phyloP scores from a whole-genome alignment of 2,888 invertebrate genomes.

The Apomyelois bistriatella region DNA sequence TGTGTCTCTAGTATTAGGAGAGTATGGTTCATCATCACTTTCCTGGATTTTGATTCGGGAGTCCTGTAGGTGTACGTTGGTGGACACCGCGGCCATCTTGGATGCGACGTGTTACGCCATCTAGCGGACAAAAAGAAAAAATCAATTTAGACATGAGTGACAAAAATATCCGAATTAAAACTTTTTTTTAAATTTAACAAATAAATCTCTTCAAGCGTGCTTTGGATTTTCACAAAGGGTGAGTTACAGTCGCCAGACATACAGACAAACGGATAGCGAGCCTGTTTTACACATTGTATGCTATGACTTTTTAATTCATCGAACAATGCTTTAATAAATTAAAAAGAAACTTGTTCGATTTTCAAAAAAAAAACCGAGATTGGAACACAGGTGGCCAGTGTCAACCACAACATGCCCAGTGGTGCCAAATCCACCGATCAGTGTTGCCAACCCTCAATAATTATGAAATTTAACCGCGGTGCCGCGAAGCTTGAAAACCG shows the following conservation, averaged over 20 bases:
- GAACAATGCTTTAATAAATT: too few species aligned
- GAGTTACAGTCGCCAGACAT: too few species aligned
- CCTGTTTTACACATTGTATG: too few species aligned
- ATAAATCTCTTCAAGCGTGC: too few species aligned
- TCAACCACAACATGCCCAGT: neutral
- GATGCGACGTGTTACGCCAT: constrained; percentile 54
- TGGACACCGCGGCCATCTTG: constrained; percentile 74
- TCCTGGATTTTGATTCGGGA: constrained; percentile 66
- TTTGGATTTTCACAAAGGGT: too few species aligned
- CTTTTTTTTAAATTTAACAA: too few species aligned
- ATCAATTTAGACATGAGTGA: neutral
- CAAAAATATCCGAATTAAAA: neutral
- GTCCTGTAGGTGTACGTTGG: constrained; percentile 60
- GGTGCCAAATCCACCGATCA: neutral
- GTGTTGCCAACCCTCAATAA: constrained; percentile 1
- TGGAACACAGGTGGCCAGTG: neutral
- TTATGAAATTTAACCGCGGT: constrained; percentile 10
- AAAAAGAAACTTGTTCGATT: too few species aligned
- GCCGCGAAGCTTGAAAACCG: constrained; percentile 7
- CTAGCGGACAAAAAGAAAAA: constrained; percentile 37
- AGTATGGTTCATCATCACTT: constrained; percentile 71
- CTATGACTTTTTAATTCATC: too few species aligned
- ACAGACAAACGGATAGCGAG: too few species aligned
- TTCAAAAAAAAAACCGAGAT: neutral
- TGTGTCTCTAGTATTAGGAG: constrained; percentile 64